phyloP scores from a whole-genome alignment of 2,888 invertebrate genomes.

The Neocrepidodera transversa region DNA sequence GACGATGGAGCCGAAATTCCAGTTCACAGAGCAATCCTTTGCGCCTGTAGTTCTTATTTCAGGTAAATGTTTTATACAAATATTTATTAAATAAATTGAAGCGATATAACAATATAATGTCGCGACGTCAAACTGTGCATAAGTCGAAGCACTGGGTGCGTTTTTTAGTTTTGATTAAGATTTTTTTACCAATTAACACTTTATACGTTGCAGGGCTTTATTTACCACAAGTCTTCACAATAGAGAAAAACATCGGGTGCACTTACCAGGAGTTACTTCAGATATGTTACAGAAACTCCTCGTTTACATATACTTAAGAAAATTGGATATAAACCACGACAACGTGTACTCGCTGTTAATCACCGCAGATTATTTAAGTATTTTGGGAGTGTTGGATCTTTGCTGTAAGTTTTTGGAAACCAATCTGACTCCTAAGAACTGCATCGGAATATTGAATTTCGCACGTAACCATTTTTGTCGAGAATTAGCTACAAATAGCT shows the following conservation, averaged over 20 bases:
- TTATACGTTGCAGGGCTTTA: constrained; percentile 67
- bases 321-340: constrained; percentile 74
- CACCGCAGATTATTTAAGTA: constrained; percentile 88
- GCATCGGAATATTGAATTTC: constrained; percentile 84
- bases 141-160: too few relatives aligned
- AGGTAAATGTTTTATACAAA: constrained; percentile 63
- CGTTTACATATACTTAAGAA: constrained; percentile 85
- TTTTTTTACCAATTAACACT: too few relatives aligned
- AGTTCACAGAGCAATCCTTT: constrained; percentile 85
- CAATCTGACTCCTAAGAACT: constrained; percentile 77
- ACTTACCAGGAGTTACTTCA: constrained; percentile 78
- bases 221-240: constrained; percentile 82
- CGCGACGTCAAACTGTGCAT: too few relatives aligned
- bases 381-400: constrained; percentile 79
- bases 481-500: constrained; percentile 70
- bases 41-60: constrained; percentile 91
- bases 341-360: constrained; percentile 84
- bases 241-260: constrained; percentile 71
- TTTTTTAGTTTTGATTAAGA: too few relatives aligned
- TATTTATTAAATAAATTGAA: not conserved
- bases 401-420: constrained; percentile 79
- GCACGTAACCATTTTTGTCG: constrained; percentile 80
- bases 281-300: constrained; percentile 80
- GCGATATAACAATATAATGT: too few relatives aligned
- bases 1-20: constrained; percentile 83